Percentiles rank a stretch among this genome's conserved stretches.
Evolutionary conservation across 2,113 vertebrate species (phyloP).

Genomic region (Colossoma macropomum): DNA sequence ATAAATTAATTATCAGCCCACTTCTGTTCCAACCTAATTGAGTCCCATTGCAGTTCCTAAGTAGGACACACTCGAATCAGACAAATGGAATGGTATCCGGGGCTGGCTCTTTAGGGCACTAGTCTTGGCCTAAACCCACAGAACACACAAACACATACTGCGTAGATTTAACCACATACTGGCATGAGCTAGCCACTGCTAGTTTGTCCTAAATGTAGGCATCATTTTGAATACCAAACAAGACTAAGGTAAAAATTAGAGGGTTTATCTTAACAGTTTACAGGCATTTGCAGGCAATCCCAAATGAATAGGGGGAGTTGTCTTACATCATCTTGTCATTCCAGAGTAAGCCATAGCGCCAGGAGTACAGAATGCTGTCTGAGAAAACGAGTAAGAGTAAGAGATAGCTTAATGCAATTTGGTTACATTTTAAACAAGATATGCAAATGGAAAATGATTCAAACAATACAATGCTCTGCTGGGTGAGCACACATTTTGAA

Average conservation of each 20-base stretch:
- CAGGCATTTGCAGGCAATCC: neutral
- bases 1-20: slow-evolving; percentile 78
- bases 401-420: slow-evolving; percentile 77
- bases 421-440: slow-evolving; percentile 81
- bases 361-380: slow-evolving; percentile 29
- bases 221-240: no score
- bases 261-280: neutral
- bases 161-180: slow-evolving; percentile 60
- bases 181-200: neutral
- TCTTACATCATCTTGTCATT: neutral
- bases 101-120: slow-evolving; percentile 67
- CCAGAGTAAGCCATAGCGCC: neutral
- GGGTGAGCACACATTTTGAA: neutral
- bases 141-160: slow-evolving; percentile 59
- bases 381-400: slow-evolving; percentile 56
- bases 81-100: slow-evolving; percentile 78
- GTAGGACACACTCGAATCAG: slow-evolving; percentile 75
- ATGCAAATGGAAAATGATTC: slow-evolving; percentile 80
- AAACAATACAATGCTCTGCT: neutral
- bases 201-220: slow-evolving; percentile 1
- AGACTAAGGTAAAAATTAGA: neutral
- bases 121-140: slow-evolving; percentile 64
- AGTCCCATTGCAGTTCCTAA: slow-evolving; percentile 79
- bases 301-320: no score
- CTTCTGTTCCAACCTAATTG: slow-evolving; percentile 80